A percentile compares a stretch with the other conserved stretches of the same genome.
These are phyloP conservation scores for Eurois occulta DNA, from an alignment of 2,888 invertebrate species.

Conservation along the genomic window DNA sequence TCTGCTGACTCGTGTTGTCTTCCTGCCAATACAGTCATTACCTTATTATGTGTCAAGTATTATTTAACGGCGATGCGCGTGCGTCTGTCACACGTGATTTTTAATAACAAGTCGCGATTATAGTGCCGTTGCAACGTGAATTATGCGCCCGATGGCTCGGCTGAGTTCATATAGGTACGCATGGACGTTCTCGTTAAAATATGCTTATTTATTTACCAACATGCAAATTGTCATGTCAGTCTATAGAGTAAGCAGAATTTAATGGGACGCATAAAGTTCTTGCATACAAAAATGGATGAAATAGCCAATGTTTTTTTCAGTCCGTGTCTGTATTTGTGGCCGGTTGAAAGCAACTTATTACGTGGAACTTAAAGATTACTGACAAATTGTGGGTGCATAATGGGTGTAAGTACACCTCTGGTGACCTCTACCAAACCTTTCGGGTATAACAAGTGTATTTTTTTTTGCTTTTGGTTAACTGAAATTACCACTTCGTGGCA, in stretches of 20 bases:
- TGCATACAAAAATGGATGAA: not conserved
- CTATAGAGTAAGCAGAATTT: slow-evolving; percentile 4
- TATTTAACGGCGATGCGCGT: slow-evolving; percentile 43
- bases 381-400: not conserved
- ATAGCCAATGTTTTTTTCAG: not conserved
- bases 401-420: not conserved
- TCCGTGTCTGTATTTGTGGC: no score
- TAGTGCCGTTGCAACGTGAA: slow-evolving; percentile 45
- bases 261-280: not conserved
- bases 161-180: not conserved
- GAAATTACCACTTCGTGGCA: no score
- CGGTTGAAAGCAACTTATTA: not conserved
- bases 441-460: not conserved
- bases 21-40: not conserved
- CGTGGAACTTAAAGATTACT: no score
- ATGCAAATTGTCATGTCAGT: slow-evolving; percentile 4
- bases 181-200: slow-evolving; percentile 8
- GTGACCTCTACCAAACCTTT: not conserved
- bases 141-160: slow-evolving; percentile 29
- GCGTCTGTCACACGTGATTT: slow-evolving; percentile 58
- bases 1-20: not conserved
- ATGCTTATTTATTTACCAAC: slow-evolving; percentile 33
- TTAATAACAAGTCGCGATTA: slow-evolving; percentile 51
- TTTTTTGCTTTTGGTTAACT: no score
- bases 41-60: slow-evolving; percentile 8